Conservation (phyloP, 2,888 invertebrate genomes). For the Drosophila maculinotata region DNA sequence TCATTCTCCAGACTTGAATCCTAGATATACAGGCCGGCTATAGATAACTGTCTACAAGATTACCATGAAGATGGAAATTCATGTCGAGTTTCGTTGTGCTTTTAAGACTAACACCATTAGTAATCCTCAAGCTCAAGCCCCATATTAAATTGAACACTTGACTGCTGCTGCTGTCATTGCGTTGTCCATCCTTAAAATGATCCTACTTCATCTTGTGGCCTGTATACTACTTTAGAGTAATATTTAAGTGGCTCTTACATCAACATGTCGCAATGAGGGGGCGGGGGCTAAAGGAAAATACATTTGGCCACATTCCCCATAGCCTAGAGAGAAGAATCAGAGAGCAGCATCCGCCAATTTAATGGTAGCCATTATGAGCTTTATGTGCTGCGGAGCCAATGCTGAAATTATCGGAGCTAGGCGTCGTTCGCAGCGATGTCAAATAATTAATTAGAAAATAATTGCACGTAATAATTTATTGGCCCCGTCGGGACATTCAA, state of each 20-base stretch:
- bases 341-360: constrained; percentile 53
- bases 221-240: constrained; percentile 45
- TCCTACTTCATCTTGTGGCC: constrained; percentile 38
- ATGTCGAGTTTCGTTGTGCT: no score
- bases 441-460: constrained; percentile 81
- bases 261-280: constrained; percentile 18
- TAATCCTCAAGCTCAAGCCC: no score
- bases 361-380: constrained; percentile 65
- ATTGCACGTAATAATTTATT: constrained; percentile 80
- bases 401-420: constrained; percentile 68
- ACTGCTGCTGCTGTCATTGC: constrained; percentile 7
- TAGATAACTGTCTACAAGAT: no score
- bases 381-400: constrained; percentile 44
- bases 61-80: not conserved
- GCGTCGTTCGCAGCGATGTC: constrained; percentile 61
- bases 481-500: constrained; percentile 56
- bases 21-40: no score
- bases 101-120: not conserved
- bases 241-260: constrained; percentile 68
- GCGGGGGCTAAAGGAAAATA: constrained; percentile 6
- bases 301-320: constrained; percentile 53
- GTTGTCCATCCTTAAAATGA: constrained; percentile 7
- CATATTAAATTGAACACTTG: constrained; percentile 3
- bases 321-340: constrained; percentile 37
- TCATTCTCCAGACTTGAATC: no score